phyloP scores from a whole-genome alignment of 35 echinoderm and acorn worm species.

The Strongylocentrotus purpuratus region DNA sequence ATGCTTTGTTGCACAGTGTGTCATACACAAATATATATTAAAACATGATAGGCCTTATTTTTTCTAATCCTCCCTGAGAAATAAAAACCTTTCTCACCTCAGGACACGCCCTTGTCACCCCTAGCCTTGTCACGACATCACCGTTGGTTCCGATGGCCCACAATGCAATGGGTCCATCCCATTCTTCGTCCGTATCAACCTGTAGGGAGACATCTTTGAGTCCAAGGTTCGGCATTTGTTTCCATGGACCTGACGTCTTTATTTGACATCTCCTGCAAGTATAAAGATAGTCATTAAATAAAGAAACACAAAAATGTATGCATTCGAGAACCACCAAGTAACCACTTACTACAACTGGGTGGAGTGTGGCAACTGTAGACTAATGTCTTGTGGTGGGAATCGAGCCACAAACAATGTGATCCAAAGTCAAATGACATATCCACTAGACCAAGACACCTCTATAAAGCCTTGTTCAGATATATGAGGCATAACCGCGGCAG shows the following conservation, averaged over 20 bases:
- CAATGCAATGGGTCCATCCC: constrained; percentile 83
- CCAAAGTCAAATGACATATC: no score
- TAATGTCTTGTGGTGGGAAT: no score
- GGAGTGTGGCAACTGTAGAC: no score
- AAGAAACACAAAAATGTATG: not conserved
- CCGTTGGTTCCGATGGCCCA: constrained; percentile 97
- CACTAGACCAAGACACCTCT: no score
- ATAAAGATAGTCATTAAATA: not conserved
- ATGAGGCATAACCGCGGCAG: no score
- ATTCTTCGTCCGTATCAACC: constrained; percentile 68
- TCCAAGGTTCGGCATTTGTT: constrained; percentile 60
- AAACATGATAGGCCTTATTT: no score
- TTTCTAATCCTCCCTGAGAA: not conserved
- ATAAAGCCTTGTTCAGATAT: no score
- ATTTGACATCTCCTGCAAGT: constrained; percentile 81
- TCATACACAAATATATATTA: no score
- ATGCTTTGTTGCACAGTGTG: no score
- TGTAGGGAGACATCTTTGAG: constrained; percentile 87
- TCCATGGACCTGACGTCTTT: constrained; percentile 90
- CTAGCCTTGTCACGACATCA: constrained; percentile 88
- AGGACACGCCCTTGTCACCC: constrained; percentile 79
- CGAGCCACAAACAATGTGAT: no score
- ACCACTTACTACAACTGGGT: no score
- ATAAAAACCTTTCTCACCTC: constrained; percentile 58
- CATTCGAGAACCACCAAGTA: no score